Conservation (phyloP, 1,140 invertebrate species). For the Drosophila hydei region DNA sequence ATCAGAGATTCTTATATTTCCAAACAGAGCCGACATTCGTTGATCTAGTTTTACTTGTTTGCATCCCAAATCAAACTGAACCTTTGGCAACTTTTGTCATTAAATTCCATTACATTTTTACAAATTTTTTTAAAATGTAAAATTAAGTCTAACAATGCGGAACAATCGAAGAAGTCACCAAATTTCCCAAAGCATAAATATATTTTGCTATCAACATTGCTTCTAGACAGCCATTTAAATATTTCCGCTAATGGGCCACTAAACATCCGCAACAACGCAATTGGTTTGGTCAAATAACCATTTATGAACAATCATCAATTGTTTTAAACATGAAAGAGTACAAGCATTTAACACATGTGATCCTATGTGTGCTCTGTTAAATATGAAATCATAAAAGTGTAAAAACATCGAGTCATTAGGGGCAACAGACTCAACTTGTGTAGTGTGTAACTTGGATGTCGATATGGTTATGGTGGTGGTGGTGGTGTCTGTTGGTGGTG, state of each 20-base stretch:
- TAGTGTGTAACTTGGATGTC: neutral
- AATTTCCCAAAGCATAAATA: too few relatives aligned
- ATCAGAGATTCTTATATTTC: too few relatives aligned
- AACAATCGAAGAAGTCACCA: too few relatives aligned
- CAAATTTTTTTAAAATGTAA: too few relatives aligned
- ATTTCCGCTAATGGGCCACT: neutral
- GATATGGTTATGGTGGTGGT: neutral
- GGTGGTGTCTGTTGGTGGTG: neutral
- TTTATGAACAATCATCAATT: conserved; percentile 63
- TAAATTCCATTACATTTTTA: too few relatives aligned
- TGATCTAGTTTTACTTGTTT: too few relatives aligned
- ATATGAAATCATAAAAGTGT: conserved; percentile 22
- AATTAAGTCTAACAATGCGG: too few relatives aligned
- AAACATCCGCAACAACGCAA: neutral
- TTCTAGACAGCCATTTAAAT: too few relatives aligned
- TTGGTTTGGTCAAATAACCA: conserved; percentile 13
- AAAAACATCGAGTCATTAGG: conserved; percentile 17
- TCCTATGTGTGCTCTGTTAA: conserved; percentile 4
- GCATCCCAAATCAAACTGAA: too few relatives aligned
- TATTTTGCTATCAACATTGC: too few relatives aligned
- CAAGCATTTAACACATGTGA: neutral
- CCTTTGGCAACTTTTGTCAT: too few relatives aligned
- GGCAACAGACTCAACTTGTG: conserved; percentile 9
- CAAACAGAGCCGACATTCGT: too few relatives aligned
- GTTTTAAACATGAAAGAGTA: conserved; percentile 34